A percentile compares a stretch with the other conserved stretches of the same genome.
phyloP scores from a whole-genome alignment of 2,888 invertebrate genomes.

The Chrysina gloriosa region DNA sequence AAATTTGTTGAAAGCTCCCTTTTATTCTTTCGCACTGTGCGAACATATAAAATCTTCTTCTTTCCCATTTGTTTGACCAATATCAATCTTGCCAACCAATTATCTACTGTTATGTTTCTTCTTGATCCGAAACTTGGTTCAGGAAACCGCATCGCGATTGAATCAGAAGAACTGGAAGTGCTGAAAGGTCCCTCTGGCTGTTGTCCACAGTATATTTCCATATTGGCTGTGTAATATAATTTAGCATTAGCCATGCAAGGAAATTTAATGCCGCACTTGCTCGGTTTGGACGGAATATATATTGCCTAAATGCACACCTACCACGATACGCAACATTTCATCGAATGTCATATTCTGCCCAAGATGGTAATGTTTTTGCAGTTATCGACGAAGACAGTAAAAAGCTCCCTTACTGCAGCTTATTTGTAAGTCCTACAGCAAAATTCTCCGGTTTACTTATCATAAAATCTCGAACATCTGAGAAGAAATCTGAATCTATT shows the following conservation, averaged over 20 bases:
- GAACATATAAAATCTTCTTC: constrained; percentile 41
- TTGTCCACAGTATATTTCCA: constrained; percentile 53
- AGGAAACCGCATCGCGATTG: constrained; percentile 45
- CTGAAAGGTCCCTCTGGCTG: constrained; percentile 51
- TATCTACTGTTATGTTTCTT: constrained; percentile 54
- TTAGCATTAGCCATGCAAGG: constrained; percentile 52
- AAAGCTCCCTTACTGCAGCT: constrained; percentile 52
- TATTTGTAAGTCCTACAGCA: constrained; percentile 48
- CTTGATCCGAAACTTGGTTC: constrained; percentile 47
- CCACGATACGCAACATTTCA: constrained; percentile 55
- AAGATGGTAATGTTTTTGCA: constrained; percentile 50
- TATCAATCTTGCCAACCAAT: constrained; percentile 51
- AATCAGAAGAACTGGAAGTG: constrained; percentile 37
- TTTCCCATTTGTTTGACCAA: constrained; percentile 41
- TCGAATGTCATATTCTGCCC: constrained; percentile 53
- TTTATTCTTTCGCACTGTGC: constrained; percentile 44
- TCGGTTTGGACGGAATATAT: constrained; percentile 56
- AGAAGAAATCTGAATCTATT: constrained; percentile 48
- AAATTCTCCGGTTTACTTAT: constrained; percentile 42
- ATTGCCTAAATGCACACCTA: constrained; percentile 54
- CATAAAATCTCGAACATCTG: constrained; percentile 51
- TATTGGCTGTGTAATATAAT: constrained; percentile 51
- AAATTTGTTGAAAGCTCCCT: constrained; percentile 42
- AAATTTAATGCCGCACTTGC: constrained; percentile 55
- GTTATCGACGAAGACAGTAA: constrained; percentile 53